Evolutionary conservation across 2,113 vertebrate genomes (phyloP).

Genomic region (Alces alces): DNA sequence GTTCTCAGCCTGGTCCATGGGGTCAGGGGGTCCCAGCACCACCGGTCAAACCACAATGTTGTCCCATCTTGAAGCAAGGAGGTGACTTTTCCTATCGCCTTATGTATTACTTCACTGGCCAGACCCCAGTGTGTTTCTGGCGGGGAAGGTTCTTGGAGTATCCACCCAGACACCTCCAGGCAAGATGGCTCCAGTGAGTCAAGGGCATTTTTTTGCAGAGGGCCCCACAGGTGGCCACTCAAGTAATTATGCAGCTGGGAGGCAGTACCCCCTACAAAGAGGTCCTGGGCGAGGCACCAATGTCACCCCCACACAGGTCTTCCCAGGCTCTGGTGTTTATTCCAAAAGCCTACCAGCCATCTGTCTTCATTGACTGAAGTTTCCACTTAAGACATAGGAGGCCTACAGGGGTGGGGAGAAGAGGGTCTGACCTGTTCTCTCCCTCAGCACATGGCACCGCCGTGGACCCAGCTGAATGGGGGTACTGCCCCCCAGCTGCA

Average conservation of each 20-base stretch:
- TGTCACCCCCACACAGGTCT: background rate
- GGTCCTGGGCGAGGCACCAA: background rate
- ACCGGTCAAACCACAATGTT: background rate
- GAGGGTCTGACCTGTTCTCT: background rate
- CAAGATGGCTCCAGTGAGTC: background rate
- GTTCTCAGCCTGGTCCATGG: background rate
- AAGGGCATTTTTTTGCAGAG: background rate
- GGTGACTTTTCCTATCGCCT: rapidly evolving
- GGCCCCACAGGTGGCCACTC: background rate
- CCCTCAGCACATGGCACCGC: background rate
- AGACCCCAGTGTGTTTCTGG: no score
- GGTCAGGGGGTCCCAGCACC: rapidly evolving
- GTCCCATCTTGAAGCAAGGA: background rate
- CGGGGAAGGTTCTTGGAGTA: rapidly evolving
- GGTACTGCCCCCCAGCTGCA: background rate
- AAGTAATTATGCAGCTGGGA: background rate
- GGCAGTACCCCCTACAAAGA: background rate
- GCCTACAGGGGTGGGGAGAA: background rate
- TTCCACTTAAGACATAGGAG: background rate
- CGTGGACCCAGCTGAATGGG: background rate
- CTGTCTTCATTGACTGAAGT: background rate
- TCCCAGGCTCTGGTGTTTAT: no score
- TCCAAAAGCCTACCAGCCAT: background rate
- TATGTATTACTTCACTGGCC: background rate
- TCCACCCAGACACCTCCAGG: background rate